Percentiles rank a stretch among this genome's conserved stretches.
phyloP scores from a whole-genome alignment of 2,888 invertebrate species.

The Helicoverpa assulta region DNA sequence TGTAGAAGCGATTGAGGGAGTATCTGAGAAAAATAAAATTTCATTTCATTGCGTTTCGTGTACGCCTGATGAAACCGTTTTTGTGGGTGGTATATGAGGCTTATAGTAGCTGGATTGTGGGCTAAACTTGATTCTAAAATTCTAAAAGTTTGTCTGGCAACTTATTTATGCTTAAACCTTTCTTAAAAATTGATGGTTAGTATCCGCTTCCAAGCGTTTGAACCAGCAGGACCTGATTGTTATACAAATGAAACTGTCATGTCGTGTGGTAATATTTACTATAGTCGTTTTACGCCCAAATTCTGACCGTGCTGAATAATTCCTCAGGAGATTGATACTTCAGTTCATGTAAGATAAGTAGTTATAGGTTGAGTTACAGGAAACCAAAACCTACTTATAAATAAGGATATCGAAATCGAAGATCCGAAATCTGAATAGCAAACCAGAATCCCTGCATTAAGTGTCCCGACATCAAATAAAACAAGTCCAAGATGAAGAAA shows the following conservation, averaged over 20 bases:
- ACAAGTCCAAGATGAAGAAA: constrained; percentile 1
- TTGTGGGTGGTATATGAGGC: background rate
- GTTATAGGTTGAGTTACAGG: too few species aligned
- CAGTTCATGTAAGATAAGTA: background rate
- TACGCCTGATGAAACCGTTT: background rate
- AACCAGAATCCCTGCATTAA: too few species aligned
- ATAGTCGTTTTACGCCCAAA: background rate
- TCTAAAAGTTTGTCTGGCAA: too few species aligned
- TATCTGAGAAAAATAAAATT: background rate
- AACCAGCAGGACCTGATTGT: background rate
- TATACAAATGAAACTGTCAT: background rate
- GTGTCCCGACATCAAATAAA: background rate
- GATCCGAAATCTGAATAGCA: too few species aligned
- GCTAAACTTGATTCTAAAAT: too few species aligned
- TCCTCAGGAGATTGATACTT: background rate
- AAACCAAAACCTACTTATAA: too few species aligned
- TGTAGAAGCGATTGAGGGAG: constrained; percentile 23
- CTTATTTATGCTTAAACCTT: background rate
- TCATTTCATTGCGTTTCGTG: constrained; percentile 12
- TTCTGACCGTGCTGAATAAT: background rate
- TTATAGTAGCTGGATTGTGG: too few species aligned
- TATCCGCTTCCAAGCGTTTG: background rate
- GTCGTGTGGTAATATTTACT: background rate
- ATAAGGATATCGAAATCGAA: too few species aligned
- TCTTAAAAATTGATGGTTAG: background rate